Percentiles rank a stretch among this genome's conserved stretches.
phyloP scores from a whole-genome alignment of 2,888 invertebrate genomes.

The Empis stercorea region DNA sequence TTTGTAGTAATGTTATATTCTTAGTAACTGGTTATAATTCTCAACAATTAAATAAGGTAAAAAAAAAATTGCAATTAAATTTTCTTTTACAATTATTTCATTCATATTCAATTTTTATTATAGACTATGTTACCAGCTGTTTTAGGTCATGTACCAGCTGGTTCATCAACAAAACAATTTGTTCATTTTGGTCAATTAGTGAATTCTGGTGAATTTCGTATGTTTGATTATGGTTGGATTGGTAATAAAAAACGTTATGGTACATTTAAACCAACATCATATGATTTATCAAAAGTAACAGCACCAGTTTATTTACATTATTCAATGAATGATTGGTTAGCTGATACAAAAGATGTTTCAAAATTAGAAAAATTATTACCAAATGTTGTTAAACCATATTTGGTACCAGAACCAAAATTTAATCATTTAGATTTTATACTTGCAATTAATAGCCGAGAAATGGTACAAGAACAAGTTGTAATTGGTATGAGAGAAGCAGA shows the following conservation, averaged over 20 bases:
- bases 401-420: conserved; percentile 37
- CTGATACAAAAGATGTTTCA: conserved; percentile 39
- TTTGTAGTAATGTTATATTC: conserved; percentile 49
- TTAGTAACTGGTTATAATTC: conserved; percentile 46
- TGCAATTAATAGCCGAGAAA: conserved; percentile 20
- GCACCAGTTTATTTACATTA: conserved; percentile 35
- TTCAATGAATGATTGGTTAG: conserved; percentile 46
- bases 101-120: too few relatives aligned
- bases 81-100: too few relatives aligned
- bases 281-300: conserved; percentile 25
- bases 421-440: conserved; percentile 36
- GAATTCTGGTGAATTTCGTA: conserved; percentile 21
- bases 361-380: conserved; percentile 33
- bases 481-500: conserved; percentile 4
- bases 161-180: conserved; percentile 42
- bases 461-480: conserved; percentile 9
- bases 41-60: conserved; percentile 44
- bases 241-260: conserved; percentile 26
- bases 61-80: too few relatives aligned
- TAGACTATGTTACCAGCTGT: conserved; percentile 43
- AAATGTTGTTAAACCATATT: conserved; percentile 36
- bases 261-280: conserved; percentile 25
- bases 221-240: conserved; percentile 26
- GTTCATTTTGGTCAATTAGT: conserved; percentile 42
- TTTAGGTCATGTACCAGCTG: conserved; percentile 41